Evolutionary conservation across 2,888 invertebrate species (phyloP).

Genomic region (Tachina grossa): DNA sequence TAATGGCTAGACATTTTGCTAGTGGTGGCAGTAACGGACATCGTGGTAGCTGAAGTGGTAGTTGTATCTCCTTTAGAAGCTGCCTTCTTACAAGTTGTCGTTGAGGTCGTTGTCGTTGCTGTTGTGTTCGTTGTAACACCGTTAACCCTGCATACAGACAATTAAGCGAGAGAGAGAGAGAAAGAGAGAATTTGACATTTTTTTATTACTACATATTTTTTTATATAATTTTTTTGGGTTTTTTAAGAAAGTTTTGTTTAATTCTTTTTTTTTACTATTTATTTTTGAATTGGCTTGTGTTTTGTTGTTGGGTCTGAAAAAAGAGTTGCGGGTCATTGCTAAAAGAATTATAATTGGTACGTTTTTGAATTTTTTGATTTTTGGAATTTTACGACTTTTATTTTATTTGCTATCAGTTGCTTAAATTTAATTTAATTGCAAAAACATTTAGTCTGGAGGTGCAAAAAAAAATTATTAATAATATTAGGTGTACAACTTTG

Average conservation of each 20-base stretch:
- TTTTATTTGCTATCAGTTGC: slow-evolving; percentile 38
- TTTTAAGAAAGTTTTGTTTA: slow-evolving; percentile 53
- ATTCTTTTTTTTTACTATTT: slow-evolving; percentile 57
- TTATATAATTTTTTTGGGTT: too few species aligned
- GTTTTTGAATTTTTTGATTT: slow-evolving; percentile 71
- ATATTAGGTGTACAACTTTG: slow-evolving; percentile 28
- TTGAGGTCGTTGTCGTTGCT: slow-evolving; percentile 44
- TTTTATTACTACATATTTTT: slow-evolving; percentile 67
- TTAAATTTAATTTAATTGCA: slow-evolving; percentile 40
- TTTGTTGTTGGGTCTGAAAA: slow-evolving; percentile 58
- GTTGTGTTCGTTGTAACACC: slow-evolving; percentile 71
- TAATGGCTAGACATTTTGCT: slow-evolving; percentile 14
- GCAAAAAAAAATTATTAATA: slow-evolving; percentile 19
- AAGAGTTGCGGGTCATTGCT: slow-evolving; percentile 50
- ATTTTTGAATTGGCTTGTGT: slow-evolving; percentile 59
- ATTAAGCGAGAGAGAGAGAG: slow-evolving; percentile 83
- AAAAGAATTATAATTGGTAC: slow-evolving; percentile 31
- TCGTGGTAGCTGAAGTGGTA: slow-evolving; percentile 56
- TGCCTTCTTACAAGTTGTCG: slow-evolving; percentile 54
- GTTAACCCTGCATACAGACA: slow-evolving; percentile 86
- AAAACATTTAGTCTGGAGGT: slow-evolving; percentile 44
- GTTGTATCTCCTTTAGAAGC: slow-evolving; percentile 40
- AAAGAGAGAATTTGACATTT: slow-evolving; percentile 65
- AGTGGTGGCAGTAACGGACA: slow-evolving; percentile 22
- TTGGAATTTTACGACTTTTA: slow-evolving; percentile 1